A percentile compares a stretch with the other conserved stretches of the same genome.
phyloP scores from a whole-genome alignment of 2,797 vertebrate species.

The Silurus aristotelis region DNA sequence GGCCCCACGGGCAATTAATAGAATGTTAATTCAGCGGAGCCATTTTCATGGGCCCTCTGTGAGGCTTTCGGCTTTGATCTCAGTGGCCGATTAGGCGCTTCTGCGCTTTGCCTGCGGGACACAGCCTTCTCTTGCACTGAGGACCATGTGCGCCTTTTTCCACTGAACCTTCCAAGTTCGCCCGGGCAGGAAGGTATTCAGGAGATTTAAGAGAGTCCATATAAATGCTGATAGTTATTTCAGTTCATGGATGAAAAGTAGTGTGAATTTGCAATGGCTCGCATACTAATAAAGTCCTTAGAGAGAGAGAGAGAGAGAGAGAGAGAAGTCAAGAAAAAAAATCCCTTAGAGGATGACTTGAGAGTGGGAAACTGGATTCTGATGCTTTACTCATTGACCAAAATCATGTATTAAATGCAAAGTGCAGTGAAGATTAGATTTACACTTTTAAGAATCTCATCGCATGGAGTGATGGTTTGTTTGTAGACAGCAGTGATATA shows the following conservation, averaged over 20 bases:
- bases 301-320: not conserved
- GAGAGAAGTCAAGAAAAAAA: constrained; percentile 15
- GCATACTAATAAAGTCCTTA: constrained; percentile 66
- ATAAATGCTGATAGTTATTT: constrained; percentile 77
- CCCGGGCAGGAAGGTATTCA: constrained; percentile 78
- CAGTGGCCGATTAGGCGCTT: constrained; percentile 70
- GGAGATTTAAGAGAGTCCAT: constrained; percentile 78
- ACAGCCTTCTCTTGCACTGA: constrained; percentile 69
- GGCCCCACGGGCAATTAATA: constrained; percentile 72
- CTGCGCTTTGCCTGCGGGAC: constrained; percentile 58
- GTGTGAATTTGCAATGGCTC: constrained; percentile 70
- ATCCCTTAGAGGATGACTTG: constrained; percentile 12
- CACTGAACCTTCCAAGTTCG: constrained; percentile 75
- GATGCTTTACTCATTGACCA: not conserved
- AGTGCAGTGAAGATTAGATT: not conserved
- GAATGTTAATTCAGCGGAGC: constrained; percentile 72
- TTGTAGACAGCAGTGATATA: not conserved
- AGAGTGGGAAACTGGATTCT: constrained; percentile 15
- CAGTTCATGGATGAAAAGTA: constrained; percentile 74
- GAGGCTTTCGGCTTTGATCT: constrained; percentile 71
- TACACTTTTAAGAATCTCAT: not conserved
- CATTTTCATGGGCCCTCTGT: constrained; percentile 73
- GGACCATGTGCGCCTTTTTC: constrained; percentile 75
- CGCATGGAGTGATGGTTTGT: not conserved
- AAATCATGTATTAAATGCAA: constrained; percentile 1